These are phyloP conservation scores for Cantharis flavilabris DNA, from an alignment of 2,888 invertebrate genomes.

Conservation along the genomic window DNA sequence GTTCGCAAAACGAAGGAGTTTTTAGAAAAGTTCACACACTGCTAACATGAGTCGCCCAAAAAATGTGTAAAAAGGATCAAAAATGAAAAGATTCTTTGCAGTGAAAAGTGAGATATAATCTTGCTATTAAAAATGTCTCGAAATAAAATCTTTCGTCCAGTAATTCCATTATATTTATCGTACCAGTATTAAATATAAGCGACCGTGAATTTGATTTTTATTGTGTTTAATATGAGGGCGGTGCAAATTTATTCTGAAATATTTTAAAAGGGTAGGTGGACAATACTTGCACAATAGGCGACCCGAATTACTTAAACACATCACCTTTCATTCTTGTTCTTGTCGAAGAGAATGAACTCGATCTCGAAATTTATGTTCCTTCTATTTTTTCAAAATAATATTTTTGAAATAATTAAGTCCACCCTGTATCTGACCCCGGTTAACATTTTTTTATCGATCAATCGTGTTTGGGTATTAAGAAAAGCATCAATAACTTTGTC, in stretches of 20 bases:
- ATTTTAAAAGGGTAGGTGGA: conserved; percentile 39
- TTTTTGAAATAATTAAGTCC: background rate
- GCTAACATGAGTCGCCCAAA: background rate
- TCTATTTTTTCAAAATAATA: background rate
- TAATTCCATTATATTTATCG: conserved; percentile 33
- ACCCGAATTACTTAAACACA: conserved; percentile 34
- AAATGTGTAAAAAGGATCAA: conserved; percentile 9
- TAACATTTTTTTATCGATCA: background rate
- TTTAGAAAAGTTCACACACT: background rate
- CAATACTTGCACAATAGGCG: conserved; percentile 33
- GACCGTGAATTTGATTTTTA: conserved; percentile 33
- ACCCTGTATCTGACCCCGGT: background rate
- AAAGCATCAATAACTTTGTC: conserved; percentile 17
- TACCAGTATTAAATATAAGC: conserved; percentile 36
- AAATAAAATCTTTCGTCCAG: conserved; percentile 36
- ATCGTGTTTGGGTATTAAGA: conserved; percentile 5
- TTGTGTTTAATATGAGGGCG: conserved; percentile 32
- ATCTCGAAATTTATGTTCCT: background rate
- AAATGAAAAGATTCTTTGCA: conserved; percentile 21
- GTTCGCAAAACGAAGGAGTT: background rate
- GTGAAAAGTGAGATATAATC: conserved; percentile 38
- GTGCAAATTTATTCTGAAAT: conserved; percentile 33
- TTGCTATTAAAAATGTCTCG: conserved; percentile 35
- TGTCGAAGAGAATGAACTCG: background rate
- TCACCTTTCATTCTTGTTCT: conserved; percentile 13